phyloP scores from a whole-genome alignment of 2,888 invertebrate species.

The Ferdinandea cuprea region DNA sequence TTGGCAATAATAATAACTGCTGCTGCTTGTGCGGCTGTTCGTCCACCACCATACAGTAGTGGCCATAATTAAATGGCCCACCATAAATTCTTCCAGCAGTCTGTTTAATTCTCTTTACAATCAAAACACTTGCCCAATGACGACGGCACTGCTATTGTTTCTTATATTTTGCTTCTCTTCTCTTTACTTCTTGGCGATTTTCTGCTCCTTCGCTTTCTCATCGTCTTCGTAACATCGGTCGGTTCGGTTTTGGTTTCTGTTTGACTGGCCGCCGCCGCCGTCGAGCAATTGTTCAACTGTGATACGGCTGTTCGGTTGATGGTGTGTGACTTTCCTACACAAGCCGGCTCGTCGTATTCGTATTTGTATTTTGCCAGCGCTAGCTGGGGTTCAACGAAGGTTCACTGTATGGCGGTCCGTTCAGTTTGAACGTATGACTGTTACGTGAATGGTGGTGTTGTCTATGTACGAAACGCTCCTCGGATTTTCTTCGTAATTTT shows the following conservation, averaged over 20 bases:
- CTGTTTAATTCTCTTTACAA: slow-evolving; percentile 4
- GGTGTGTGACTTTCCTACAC: slow-evolving; percentile 21
- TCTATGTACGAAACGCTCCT: slow-evolving; percentile 26
- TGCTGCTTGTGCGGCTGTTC: slow-evolving; percentile 7
- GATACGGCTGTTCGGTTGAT: slow-evolving; percentile 1
- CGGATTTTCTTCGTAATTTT: slow-evolving; percentile 45
- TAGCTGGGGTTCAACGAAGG: slow-evolving; percentile 68
- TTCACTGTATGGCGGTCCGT: slow-evolving; percentile 52
- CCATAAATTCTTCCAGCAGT: neutral
- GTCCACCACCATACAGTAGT: slow-evolving; percentile 27
- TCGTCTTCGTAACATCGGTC: slow-evolving; percentile 58
- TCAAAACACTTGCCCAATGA: neutral
- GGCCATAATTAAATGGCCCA: slow-evolving; percentile 33
- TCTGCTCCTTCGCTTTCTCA: slow-evolving; percentile 33
- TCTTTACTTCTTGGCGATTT: slow-evolving; percentile 24
- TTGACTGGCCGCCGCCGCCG: slow-evolving; percentile 18
- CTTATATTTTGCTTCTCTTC: slow-evolving; percentile 1
- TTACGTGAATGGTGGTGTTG: slow-evolving; percentile 43
- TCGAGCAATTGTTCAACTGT: slow-evolving; percentile 12
- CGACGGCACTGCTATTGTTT: neutral
- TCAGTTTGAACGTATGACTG: slow-evolving; percentile 69
- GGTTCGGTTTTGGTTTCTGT: slow-evolving; percentile 30
- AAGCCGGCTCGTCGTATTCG: slow-evolving; percentile 68
- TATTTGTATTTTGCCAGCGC: slow-evolving; percentile 23
- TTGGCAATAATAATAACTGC: slow-evolving; percentile 22